Evolutionary conservation across 2,113 vertebrate genomes (phyloP), one percentile per base, ranked within the genome.

Genomic region (Pantherophis guttatus): DNA sequence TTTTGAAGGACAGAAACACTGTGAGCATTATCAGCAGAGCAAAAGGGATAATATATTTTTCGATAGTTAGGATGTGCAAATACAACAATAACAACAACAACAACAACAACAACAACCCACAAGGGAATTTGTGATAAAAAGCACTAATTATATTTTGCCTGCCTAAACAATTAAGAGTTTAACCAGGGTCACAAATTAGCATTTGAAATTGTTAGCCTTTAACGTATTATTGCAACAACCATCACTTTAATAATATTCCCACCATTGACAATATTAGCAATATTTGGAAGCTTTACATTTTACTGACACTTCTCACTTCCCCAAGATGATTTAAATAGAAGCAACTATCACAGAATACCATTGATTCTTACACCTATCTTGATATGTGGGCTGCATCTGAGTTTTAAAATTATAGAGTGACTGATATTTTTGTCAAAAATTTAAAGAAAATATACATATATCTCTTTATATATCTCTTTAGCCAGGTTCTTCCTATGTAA

Each of bases 321-420:
- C 65, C 52, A 94, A 24, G 39, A 3, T 91, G 87, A 90, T 75
- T 89, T 95, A 95, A 94, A 91, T 94, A 52, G 55, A 94, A 85
- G 1, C 70, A 39, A 85, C 90, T 89, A 57, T 89, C 9, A 89
- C 39, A 91, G 48, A 94, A 94, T 59, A 52, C n/a, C 21, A 93
- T 62, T n/a, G 44, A 93, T 8, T 91, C 95, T 93, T 87, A 89
- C 48, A 91, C 1, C 0, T 92, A 44, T 33, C 10, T 92, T 75
- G 81, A 1, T 87, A 24, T 91, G 11, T 59, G 93, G 92, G 50
- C 33, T 94, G 33, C 2, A 81, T 81, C 2, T 81, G 70, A 81
- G 70, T 39, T 39, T 81, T 81, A 81, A 81, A 81, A 81, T 81
- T 39, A 81, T 81, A 81, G 33, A 39, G 7, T 39, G 11, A n/a